A percentile compares a stretch with the other conserved stretches of the same genome.
These are phyloP conservation scores for Abrostola tripartita DNA, from an alignment of 2,888 invertebrate genomes.

Conservation along the genomic window DNA sequence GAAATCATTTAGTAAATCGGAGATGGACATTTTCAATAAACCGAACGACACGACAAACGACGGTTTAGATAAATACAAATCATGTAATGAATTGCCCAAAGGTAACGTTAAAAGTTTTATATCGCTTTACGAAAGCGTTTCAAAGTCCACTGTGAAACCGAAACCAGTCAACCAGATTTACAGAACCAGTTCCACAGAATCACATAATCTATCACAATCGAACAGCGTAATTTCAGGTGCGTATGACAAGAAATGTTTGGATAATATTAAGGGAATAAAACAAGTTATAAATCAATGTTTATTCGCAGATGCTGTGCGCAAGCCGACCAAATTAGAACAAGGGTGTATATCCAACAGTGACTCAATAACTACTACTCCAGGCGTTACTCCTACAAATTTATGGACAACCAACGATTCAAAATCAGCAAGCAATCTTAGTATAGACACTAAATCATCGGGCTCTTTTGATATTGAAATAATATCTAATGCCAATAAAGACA, in stretches of 20 bases:
- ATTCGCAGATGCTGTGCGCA: conserved; percentile 68
- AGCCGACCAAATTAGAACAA: conserved; percentile 38
- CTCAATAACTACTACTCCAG: conserved; percentile 35
- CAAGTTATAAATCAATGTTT: conserved; percentile 1
- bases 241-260: conserved; percentile 15
- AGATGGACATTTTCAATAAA: conserved; percentile 85
- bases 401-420: conserved; percentile 61
- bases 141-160: conserved; percentile 67
- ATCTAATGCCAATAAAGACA: conserved; percentile 67
- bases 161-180: conserved; percentile 61
- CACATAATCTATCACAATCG: conserved; percentile 61
- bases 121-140: conserved; percentile 80
- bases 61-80: conserved; percentile 79
- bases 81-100: conserved; percentile 82
- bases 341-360: conserved; percentile 39
- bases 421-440: conserved; percentile 60
- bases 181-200: conserved; percentile 63
- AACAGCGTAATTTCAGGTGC: conserved; percentile 77
- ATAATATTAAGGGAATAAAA: no score
- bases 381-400: conserved; percentile 51
- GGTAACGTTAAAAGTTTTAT: conserved; percentile 82
- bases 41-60: conserved; percentile 63
- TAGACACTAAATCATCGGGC: conserved; percentile 63
- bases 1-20: conserved; percentile 82
- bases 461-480: conserved; percentile 64